phyloP scores from a whole-genome alignment of 1,140 invertebrate species.

The Drosophila pachea region DNA sequence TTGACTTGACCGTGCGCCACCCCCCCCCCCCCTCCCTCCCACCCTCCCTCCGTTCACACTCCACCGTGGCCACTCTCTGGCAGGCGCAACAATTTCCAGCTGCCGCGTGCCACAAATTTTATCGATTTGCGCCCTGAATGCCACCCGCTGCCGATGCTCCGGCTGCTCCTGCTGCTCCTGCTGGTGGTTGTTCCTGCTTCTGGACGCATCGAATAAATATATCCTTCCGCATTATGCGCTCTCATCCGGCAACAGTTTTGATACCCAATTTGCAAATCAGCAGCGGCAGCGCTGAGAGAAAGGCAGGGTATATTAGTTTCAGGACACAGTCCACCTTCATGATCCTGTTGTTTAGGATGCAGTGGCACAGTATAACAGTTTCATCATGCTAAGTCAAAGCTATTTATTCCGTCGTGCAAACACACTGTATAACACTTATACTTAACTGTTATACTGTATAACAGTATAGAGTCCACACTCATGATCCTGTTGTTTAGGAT shows the following conservation, averaged over 20 bases:
- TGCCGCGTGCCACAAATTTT: constrained; percentile 75
- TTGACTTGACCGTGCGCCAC: constrained; percentile 55
- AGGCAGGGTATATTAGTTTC: background rate
- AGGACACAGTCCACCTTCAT: too few species aligned
- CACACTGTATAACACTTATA: too few species aligned
- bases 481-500: too few species aligned
- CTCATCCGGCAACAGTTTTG: constrained; percentile 71
- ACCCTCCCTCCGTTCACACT: background rate
- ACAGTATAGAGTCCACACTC: too few species aligned
- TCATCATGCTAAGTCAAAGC: too few species aligned
- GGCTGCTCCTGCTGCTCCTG: constrained; percentile 2
- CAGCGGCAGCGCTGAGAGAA: background rate
- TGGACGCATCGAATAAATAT: constrained; percentile 70
- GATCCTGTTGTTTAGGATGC: too few species aligned
- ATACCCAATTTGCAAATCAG: background rate
- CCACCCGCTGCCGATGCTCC: constrained; percentile 4
- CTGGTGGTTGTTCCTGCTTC: constrained; percentile 46
- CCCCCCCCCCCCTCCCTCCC: background rate
- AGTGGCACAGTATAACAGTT: too few species aligned
- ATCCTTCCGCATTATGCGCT: constrained; percentile 74
- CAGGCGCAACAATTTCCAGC: constrained; percentile 70
- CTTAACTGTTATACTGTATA: too few species aligned
- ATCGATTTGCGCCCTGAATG: constrained; percentile 48
- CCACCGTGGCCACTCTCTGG: background rate
- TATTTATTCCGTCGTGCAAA: too few species aligned